Base-by-base conservation (phyloP, 2,888 invertebrate genomes). In the Stomorhina lunata region DNA sequence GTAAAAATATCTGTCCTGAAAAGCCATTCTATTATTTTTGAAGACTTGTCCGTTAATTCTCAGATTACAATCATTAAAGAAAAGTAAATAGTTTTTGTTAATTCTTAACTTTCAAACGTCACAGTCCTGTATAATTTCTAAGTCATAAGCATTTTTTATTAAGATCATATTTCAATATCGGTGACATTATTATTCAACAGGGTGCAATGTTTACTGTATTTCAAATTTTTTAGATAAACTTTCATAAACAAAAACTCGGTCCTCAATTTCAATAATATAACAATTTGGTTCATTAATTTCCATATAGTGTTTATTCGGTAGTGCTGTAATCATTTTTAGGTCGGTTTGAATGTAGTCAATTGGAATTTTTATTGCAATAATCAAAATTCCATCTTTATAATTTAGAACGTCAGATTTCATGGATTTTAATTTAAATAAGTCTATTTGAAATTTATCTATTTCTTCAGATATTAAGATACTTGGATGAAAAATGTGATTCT, bases 21-120 rank as follows among this genome's bases (percentile, higher is more conserved):
- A 3, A 57, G 9, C 12, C 69, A 32, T 83, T 83, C 10, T 84
- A 66, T 66, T 71, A 69, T 71, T 61, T 57, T 55, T 77, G 27
- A 34, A 57, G 10, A 10, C 20, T 12, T 22, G 10, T 4, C 22
- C 15, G 7, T n/a, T 32, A 32, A 27, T 55, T 29, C 17, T 17
- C 3, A 55, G 9, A 9, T 25, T 25, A 12, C 27, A 50, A 55
- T 55, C n/a, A 29, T 29, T 15, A 6, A 55, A 55, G 3, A 29
- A 27, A 29, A 55, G 53, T 0, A 55, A 6, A n/a, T 55, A 55
- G 7, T 55, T 55, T 34, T 34, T 20, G 15, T 25, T 40, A 40
- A 34, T n/a, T 61, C 12, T 15, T 20, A 40, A 7, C 6, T 25
- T 61, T 25, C 61, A 20, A 61, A 9, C 15, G 40, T 40, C 40